Percentiles rank a stretch among this genome's conserved stretches.
Evolutionary conservation across 2,797 vertebrate genomes (phyloP).

Genomic region (Amazonetta brasiliensis): DNA sequence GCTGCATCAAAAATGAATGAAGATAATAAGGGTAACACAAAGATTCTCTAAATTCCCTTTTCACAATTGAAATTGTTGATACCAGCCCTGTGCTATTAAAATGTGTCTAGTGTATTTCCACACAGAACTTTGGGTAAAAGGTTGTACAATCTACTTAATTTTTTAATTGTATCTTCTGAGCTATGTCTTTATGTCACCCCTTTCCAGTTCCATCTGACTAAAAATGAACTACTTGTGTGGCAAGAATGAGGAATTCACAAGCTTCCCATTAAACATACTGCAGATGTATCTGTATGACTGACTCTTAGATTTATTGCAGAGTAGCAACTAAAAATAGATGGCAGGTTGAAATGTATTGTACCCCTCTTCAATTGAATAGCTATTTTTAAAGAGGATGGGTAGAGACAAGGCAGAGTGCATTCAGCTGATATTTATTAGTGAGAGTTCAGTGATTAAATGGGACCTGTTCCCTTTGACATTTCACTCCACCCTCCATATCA

Average conservation of each 20-base stretch:
- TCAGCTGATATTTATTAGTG: constrained; percentile 31
- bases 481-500: not conserved
- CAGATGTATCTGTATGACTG: not conserved
- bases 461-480: constrained; percentile 15
- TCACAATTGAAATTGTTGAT: not conserved
- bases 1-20: not conserved
- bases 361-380: not conserved
- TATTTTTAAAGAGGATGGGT: not conserved
- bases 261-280: not conserved
- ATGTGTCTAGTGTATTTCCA: not conserved
- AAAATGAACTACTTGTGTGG: not conserved
- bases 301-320: constrained; percentile 17
- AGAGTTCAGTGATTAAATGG: constrained; percentile 20
- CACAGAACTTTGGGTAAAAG: not conserved
- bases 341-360: constrained; percentile 30
- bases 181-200: not conserved
- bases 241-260: not conserved
- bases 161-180: not conserved
- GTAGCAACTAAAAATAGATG: constrained; percentile 51
- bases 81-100: not conserved
- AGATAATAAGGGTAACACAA: not conserved
- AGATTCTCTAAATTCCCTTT: not conserved
- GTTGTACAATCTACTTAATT: not conserved
- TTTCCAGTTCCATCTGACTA: not conserved
- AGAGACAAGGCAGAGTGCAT: not conserved